A percentile compares a stretch with the other conserved stretches of the same genome.
phyloP scores from a whole-genome alignment of 2,888 invertebrate species.

The Drosophila gaucha region DNA sequence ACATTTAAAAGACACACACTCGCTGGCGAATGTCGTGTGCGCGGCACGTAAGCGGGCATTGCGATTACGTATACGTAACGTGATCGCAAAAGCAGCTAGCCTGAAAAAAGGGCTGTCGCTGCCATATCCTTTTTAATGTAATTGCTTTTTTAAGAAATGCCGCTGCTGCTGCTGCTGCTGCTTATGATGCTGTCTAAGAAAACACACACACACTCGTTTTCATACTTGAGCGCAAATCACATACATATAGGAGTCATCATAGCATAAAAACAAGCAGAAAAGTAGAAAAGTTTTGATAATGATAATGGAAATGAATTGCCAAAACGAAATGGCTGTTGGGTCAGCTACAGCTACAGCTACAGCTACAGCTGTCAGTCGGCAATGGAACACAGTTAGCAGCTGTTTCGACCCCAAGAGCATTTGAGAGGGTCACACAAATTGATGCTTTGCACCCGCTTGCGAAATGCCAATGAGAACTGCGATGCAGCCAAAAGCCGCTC shows the following conservation, averaged over 20 bases:
- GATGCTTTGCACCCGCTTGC: slow-evolving; percentile 51
- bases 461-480: slow-evolving; percentile 27
- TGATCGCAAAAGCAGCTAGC: slow-evolving; percentile 52
- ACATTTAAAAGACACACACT: slow-evolving; percentile 82
- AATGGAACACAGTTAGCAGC: slow-evolving; percentile 62
- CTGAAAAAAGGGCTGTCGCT: slow-evolving; percentile 63
- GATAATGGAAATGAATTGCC: slow-evolving; percentile 80
- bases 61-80: slow-evolving; percentile 67
- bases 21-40: slow-evolving; percentile 35
- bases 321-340: slow-evolving; percentile 43
- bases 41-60: slow-evolving; percentile 64
- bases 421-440: slow-evolving; percentile 45
- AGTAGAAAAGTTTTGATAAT: slow-evolving; percentile 77
- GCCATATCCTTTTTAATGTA: slow-evolving; percentile 82
- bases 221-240: slow-evolving; percentile 49
- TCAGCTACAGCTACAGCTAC: slow-evolving; percentile 31
- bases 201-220: slow-evolving; percentile 21
- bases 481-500: slow-evolving; percentile 31
- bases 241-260: slow-evolving; percentile 45
- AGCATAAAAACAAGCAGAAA: slow-evolving; percentile 47
- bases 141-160: slow-evolving; percentile 82
- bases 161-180: slow-evolving; percentile 29
- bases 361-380: slow-evolving; percentile 11
- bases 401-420: slow-evolving; percentile 39
- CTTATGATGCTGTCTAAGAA: slow-evolving; percentile 56